Evolutionary conservation across 1,140 invertebrate species (phyloP).

Genomic region (Pantala flavescens): DNA sequence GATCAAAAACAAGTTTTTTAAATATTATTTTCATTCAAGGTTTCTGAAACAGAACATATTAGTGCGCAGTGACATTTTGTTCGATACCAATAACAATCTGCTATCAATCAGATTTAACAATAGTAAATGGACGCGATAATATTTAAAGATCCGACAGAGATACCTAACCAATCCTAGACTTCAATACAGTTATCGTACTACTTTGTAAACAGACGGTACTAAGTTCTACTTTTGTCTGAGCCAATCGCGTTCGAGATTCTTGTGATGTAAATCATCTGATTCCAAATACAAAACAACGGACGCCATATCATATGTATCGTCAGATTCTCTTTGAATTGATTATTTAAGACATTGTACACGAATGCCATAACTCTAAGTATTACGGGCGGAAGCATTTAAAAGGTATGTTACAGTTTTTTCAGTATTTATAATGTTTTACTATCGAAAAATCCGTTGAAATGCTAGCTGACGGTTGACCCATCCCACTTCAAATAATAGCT

Average conservation of each 20-base stretch:
- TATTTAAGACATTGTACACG: background rate
- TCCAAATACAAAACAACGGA: background rate
- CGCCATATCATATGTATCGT: background rate
- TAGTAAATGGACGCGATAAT: too few species aligned
- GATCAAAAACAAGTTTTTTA: too few species aligned
- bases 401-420: background rate
- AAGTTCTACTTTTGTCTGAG: background rate
- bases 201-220: too few species aligned
- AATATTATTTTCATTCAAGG: too few species aligned
- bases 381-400: background rate
- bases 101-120: too few species aligned
- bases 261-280: background rate
- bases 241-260: background rate
- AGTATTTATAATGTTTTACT: background rate
- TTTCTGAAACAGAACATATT: too few species aligned
- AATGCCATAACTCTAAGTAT: background rate
- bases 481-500: background rate
- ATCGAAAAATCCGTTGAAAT: background rate
- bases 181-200: too few species aligned
- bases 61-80: too few species aligned
- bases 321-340: background rate
- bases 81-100: too few species aligned
- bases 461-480: background rate
- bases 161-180: too few species aligned
- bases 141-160: too few species aligned